phyloP scores from a whole-genome alignment of 92 coral and sea anemone species.

The Porites rus region DNA sequence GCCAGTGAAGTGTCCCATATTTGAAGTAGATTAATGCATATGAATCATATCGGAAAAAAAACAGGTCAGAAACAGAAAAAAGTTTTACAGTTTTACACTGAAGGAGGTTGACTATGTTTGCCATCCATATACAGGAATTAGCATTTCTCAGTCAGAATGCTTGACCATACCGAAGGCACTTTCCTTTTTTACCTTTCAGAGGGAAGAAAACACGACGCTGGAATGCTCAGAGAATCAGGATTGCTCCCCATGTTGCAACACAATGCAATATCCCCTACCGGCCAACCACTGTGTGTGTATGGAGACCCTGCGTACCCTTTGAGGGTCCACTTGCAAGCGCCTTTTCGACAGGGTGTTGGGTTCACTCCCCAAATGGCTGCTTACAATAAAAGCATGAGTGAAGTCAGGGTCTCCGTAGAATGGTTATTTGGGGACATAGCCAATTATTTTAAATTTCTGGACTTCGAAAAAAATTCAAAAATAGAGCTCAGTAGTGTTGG shows the following conservation, averaged over 20 bases:
- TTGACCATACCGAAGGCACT: background rate
- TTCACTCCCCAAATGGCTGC: slow-evolving; percentile 51
- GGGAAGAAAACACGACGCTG: slow-evolving; percentile 8
- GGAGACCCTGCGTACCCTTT: too few species aligned
- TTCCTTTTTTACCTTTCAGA: slow-evolving; percentile 42
- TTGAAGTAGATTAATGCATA: background rate
- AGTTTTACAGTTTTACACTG: background rate
- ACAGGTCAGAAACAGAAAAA: slow-evolving; percentile 9
- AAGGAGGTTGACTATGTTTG: slow-evolving; percentile 6
- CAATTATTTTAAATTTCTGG: too few species aligned
- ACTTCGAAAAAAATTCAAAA: background rate
- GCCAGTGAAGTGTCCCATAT: background rate
- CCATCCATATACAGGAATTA: slow-evolving; percentile 13
- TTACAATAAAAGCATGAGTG: slow-evolving; percentile 49
- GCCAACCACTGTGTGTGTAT: too few species aligned
- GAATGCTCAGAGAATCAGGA: too few species aligned
- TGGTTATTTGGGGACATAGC: slow-evolving; percentile 19
- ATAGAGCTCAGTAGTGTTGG: background rate
- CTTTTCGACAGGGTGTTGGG: slow-evolving; percentile 47
- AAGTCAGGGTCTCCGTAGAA: slow-evolving; percentile 34
- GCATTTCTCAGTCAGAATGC: background rate
- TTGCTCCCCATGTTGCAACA: too few species aligned
- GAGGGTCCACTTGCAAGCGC: slow-evolving; percentile 1
- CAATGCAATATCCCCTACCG: too few species aligned
- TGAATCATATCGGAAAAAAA: background rate